Conservation (phyloP, 30 jellyfish, hydroid and myxozoan genomes). For the Cassiopea andromeda region DNA sequence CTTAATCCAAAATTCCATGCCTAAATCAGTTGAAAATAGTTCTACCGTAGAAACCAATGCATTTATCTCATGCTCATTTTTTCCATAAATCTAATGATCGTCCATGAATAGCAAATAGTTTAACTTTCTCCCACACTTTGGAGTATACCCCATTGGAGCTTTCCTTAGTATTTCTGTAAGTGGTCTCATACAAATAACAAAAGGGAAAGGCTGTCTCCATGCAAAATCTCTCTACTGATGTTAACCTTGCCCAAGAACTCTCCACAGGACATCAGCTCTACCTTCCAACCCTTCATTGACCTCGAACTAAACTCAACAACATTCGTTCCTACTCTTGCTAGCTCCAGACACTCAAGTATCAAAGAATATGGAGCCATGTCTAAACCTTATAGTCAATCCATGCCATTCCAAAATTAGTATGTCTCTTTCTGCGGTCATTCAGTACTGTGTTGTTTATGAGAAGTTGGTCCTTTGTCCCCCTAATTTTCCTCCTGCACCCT, state of each 20-base stretch:
- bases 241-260: constrained; percentile 22
- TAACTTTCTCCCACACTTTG: constrained; percentile 43
- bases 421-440: not conserved
- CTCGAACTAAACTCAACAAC: not conserved
- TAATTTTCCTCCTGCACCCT: too few species aligned
- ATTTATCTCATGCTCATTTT: constrained; percentile 2
- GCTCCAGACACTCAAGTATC: not conserved
- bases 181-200: constrained; percentile 38
- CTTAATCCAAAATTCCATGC: constrained; percentile 43
- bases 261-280: constrained; percentile 6
- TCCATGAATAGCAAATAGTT: constrained; percentile 46
- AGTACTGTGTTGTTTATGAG: not conserved
- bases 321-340: constrained; percentile 3
- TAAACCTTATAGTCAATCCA: not conserved
- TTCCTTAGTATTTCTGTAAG: constrained; percentile 24
- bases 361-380: not conserved
- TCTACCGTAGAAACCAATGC: constrained; percentile 1
- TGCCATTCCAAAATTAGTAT: not conserved
- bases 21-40: constrained; percentile 15
- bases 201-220: constrained; percentile 51
- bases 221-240: constrained; percentile 39
- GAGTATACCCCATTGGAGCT: constrained; percentile 26
- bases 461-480: not conserved
- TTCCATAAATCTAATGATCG: constrained; percentile 1
- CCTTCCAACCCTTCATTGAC: constrained; percentile 31